Conservation (phyloP, 2,888 invertebrate species). For the Thecocarcelia acutangulata region DNA sequence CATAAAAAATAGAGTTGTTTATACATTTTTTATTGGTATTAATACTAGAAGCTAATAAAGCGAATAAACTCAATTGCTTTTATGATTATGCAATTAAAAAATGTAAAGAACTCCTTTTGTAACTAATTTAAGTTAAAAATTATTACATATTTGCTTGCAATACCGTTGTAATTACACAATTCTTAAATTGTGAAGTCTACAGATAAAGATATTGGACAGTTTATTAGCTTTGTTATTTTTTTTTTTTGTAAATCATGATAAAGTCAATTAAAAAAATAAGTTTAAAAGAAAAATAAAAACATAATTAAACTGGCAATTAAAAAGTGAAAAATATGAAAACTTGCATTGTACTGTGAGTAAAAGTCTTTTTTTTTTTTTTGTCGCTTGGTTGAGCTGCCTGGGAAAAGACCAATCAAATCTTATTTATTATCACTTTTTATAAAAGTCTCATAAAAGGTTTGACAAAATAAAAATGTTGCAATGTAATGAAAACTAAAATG, state of each 20-base stretch:
- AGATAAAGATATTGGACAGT: too few relatives aligned
- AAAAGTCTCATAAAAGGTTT: background rate
- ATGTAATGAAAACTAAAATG: background rate
- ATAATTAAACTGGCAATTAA: constrained; percentile 30
- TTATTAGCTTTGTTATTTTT: background rate
- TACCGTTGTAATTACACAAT: too few relatives aligned
- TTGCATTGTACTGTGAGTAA: background rate
- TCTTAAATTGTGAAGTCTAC: too few relatives aligned
- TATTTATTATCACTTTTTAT: background rate
- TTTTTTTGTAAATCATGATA: background rate
- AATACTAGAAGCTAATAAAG: too few relatives aligned
- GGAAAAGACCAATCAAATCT: constrained; percentile 18
- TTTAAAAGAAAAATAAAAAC: background rate
- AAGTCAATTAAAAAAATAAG: background rate
- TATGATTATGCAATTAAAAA: too few relatives aligned
- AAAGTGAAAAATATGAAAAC: constrained; percentile 4
- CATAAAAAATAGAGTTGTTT: too few relatives aligned
- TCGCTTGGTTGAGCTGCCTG: background rate
- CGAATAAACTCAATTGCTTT: too few relatives aligned
- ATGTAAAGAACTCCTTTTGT: too few relatives aligned
- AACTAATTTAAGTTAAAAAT: too few relatives aligned
- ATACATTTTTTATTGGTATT: too few relatives aligned
- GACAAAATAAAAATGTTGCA: background rate
- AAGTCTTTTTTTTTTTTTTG: too few relatives aligned
- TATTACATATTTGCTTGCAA: too few relatives aligned